Evolutionary conservation across 1,140 invertebrate genomes (phyloP).

Genomic region (Drosophila nannoptera): DNA sequence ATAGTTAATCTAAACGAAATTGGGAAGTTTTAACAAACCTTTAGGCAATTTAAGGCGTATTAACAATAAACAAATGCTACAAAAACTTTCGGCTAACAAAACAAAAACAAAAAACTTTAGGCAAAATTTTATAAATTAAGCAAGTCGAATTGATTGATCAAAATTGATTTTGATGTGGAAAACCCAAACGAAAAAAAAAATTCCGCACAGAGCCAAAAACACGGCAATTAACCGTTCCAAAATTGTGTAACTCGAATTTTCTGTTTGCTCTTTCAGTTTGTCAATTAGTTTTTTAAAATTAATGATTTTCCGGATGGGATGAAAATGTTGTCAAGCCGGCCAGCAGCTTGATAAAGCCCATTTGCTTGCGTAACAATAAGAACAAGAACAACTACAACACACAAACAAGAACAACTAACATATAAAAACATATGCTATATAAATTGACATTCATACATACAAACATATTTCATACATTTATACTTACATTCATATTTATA

Average conservation of each 20-base stretch:
- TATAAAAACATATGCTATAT: conserved; percentile 47
- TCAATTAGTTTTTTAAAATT: conserved; percentile 32
- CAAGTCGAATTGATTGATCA: conserved; percentile 60
- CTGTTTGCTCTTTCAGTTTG: conserved; percentile 46
- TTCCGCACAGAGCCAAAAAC: conserved; percentile 17
- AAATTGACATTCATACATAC: conserved; percentile 56
- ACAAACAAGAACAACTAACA: conserved; percentile 47
- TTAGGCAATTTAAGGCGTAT: conserved; percentile 79
- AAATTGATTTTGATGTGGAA: conserved; percentile 20
- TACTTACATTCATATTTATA: conserved; percentile 74
- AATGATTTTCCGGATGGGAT: conserved; percentile 4
- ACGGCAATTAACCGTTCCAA: conserved; percentile 25
- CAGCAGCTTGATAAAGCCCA: conserved; percentile 19
- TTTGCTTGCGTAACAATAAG: conserved; percentile 56
- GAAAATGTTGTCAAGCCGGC: conserved; percentile 1
- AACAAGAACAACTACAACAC: conserved; percentile 43
- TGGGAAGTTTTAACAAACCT: conserved; percentile 46
- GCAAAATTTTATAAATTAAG: conserved; percentile 73
- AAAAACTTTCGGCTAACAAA: conserved; percentile 64
- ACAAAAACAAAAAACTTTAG: conserved; percentile 65
- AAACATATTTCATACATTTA: conserved; percentile 75
- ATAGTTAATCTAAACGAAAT: conserved; percentile 63
- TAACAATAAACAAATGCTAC: conserved; percentile 75
- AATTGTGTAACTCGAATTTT: conserved; percentile 30
- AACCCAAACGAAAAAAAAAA: conserved; percentile 14